Percentiles rank a stretch among this genome's conserved stretches.
These are phyloP conservation scores for Bombylius major DNA, from an alignment of 2,888 invertebrate species.

Conservation along the genomic window DNA sequence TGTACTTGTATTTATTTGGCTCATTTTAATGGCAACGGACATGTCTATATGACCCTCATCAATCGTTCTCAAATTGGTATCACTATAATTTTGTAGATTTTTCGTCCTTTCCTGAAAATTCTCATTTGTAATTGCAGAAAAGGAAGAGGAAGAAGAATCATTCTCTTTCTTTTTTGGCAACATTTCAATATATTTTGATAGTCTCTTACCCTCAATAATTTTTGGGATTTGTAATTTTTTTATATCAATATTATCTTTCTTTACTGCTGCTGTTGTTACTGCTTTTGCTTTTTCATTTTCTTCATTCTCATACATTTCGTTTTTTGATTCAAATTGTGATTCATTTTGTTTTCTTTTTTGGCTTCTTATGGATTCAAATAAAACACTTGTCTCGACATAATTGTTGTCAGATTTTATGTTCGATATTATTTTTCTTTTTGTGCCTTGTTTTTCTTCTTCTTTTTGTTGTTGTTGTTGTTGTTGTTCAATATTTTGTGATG, in stretches of 20 bases:
- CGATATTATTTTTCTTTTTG: background rate
- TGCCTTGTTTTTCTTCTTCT: background rate
- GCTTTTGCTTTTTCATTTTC: background rate
- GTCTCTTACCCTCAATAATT: background rate
- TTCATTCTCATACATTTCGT: background rate
- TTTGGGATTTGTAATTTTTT: background rate
- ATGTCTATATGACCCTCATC: constrained; percentile 4
- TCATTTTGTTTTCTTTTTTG: background rate
- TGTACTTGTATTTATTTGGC: background rate
- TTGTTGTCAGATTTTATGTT: constrained; percentile 15
- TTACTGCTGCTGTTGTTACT: background rate
- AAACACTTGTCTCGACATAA: constrained; percentile 15
- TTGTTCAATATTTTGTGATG: background rate
- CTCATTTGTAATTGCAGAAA: background rate
- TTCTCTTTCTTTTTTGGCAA: constrained; percentile 4
- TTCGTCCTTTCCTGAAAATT: background rate
- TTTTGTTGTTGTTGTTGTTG: background rate
- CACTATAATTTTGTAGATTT: background rate
- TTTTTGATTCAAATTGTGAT: background rate
- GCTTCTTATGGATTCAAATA: background rate
- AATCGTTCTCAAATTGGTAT: constrained; percentile 2
- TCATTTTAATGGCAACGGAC: constrained; percentile 1
- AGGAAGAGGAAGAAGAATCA: too few species aligned
- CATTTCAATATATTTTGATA: constrained; percentile 5
- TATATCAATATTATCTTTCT: background rate